Evolutionary conservation across 2,888 invertebrate species (phyloP).

Genomic region (Philhelius pedissequus): DNA sequence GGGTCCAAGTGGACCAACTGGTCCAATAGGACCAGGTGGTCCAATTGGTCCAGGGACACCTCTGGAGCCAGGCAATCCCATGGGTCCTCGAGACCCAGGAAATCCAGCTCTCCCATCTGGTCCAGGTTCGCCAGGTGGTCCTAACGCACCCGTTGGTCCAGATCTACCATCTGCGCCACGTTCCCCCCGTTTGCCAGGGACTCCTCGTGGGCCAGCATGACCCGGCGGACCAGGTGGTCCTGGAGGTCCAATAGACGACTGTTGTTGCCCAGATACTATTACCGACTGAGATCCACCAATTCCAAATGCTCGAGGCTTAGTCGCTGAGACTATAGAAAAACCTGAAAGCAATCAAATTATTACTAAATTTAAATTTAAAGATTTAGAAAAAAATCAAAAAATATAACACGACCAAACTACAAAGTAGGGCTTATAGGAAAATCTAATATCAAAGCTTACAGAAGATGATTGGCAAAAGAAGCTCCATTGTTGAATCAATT

Average conservation of each 20-base stretch:
- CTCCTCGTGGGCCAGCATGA: constrained; percentile 35
- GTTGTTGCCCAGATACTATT: constrained; percentile 15
- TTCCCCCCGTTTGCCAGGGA: constrained; percentile 32
- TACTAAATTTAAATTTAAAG: too few species aligned
- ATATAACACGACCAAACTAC: neutral
- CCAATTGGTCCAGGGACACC: constrained; percentile 40
- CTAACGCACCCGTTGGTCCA: constrained; percentile 36
- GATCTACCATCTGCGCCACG: constrained; percentile 46
- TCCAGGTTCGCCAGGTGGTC: constrained; percentile 44
- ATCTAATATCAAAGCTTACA: constrained; percentile 19
- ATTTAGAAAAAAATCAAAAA: too few species aligned
- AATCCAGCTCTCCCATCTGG: constrained; percentile 49
- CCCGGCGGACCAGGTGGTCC: constrained; percentile 64
- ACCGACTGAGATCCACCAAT: neutral
- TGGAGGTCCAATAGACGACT: constrained; percentile 43
- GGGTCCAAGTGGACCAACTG: constrained; percentile 11
- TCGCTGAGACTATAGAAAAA: neutral
- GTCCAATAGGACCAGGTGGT: constrained; percentile 38
- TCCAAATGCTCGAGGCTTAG: constrained; percentile 27
- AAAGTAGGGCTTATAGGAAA: neutral
- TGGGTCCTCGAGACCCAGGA: constrained; percentile 19
- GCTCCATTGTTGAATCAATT: constrained; percentile 29
- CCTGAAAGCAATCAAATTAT: neutral
- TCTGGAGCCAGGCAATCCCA: constrained; percentile 23
- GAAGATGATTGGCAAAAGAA: constrained; percentile 25